Evolutionary conservation across 1,140 invertebrate genomes (phyloP), one percentile per base, ranked within the genome.

Genomic region (Saxidomus purpurata): DNA sequence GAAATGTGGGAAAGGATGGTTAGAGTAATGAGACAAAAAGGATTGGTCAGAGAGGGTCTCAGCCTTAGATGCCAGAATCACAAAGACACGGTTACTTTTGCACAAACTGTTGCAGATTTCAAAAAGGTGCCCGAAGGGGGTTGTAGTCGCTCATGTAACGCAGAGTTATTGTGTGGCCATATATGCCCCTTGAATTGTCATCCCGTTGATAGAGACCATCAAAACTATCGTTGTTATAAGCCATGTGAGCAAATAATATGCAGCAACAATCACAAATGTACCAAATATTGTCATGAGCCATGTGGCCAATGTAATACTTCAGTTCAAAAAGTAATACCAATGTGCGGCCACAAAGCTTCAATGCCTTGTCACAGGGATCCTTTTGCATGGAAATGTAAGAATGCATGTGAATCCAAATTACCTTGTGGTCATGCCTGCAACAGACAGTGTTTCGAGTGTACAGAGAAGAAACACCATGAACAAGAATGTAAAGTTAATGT

Each of bases 371-470:
- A 85, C 59, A 43, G 61, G n/a, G 84, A 91, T 49, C 89, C 90
- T 19, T 40, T 25, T n/a, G 71, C 13, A 22, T 90, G 79, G 19
- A 71, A 25, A 8, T 93, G 90, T 38, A 13, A 25, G 17, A 55
- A 69, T 9, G 28, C 43, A 15, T 92, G 92, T 69, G 13, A 67
- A 31, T n/a, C 63, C 31, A 25, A 40, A 17, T 76, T 91, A 36
- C 40, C 47, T 15, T 97, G 97, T 94, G 95, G 94, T 0, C 97
- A 97, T 95, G 91, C 94, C 79, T 97, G 97, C 93, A 94, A 93
- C 0, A 97, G 97, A 94, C 49, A 17, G 25, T 97, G 97, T 94
- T 89, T 87, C 55, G 97, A 97, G 61, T 94, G 3, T 97, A 97
- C 94, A 96, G 96, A 19, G n/a, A 49, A 80, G n/a, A 22, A 38